Evolutionary conservation across 2,797 vertebrate species (phyloP), one percentile per base, ranked within the genome.

Genomic region (Crenuchus spilurus): DNA sequence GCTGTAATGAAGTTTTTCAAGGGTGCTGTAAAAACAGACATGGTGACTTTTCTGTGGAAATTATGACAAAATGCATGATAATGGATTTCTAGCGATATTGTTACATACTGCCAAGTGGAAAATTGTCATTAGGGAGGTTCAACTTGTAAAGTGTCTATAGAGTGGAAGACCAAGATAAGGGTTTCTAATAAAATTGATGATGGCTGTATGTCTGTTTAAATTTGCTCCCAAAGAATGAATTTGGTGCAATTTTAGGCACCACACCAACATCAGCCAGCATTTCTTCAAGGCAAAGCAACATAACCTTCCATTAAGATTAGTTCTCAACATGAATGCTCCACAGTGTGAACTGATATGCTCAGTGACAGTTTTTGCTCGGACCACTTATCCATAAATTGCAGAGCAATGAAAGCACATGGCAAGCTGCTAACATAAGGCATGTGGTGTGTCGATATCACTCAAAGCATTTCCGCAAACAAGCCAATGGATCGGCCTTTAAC

Each of bases 401-500:
- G 14, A 2, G 1, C 57, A 68, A 26, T 58, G 60, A 72, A 70
- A 78, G 52, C 0, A 3, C 55, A 64, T 46, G 35, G 16, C 35
- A 33, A 66, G 70, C 57, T 44, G 57, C 49, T 77, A 69, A 65
- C 30, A 22, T 7, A n/a, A 46, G 49, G 42, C 55, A 37, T 64
- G 55, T 51, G 39, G 22, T 66, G 74, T 33, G 48, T 76, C 65
- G 65, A 61, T 75, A 76, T 72, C 54, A 52, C 52, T 49, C 18
- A 31, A 37, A 65, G 72, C 42, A 71, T 30, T 67, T 72, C 74
- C 30, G 37, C 73, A 67, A 76, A 82, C 63, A 80, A 49, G 37
- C 42, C 11, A 26, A 61, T 70, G 51, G 55, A 80, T 79, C 52
- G 80, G 77, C 60, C 67, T 58, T 82, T 71, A 75, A 78, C 76